Percentiles rank a stretch among this genome's conserved stretches.
These are phyloP conservation scores for Pogonomyrmex californicus DNA, from an alignment of 1,140 invertebrate species.

Conservation along the genomic window DNA sequence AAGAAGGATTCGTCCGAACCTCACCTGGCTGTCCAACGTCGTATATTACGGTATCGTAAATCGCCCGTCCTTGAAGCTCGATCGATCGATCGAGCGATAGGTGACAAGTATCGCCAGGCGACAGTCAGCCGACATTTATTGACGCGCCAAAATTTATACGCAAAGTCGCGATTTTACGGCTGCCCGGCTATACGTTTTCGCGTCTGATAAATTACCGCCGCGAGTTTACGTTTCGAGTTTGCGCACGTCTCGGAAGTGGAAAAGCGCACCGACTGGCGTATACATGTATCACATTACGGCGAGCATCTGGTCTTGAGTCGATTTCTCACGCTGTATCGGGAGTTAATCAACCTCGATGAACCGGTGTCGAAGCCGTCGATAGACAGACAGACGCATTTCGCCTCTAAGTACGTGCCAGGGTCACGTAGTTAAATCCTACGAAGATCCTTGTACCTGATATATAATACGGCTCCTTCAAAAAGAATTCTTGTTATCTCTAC, in stretches of 20 bases:
- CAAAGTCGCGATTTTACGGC: slow-evolving; percentile 2
- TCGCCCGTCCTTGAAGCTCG: slow-evolving; percentile 39
- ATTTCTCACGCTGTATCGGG: slow-evolving; percentile 62
- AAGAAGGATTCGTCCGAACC: slow-evolving; percentile 15
- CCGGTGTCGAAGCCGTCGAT: slow-evolving; percentile 58
- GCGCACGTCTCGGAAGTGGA: slow-evolving; percentile 39
- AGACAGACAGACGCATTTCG: slow-evolving; percentile 47
- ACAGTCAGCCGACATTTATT: slow-evolving; percentile 49
- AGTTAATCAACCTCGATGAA: slow-evolving; percentile 64
- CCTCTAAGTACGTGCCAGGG: slow-evolving; percentile 45
- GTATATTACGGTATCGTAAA: slow-evolving; percentile 25
- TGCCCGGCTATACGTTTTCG: slow-evolving; percentile 21
- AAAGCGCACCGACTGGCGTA: slow-evolving; percentile 16
- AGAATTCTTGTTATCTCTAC: slow-evolving; percentile 40
- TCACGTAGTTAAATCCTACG: slow-evolving; percentile 45
- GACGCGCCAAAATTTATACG: slow-evolving; percentile 45
- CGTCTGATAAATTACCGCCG: slow-evolving; percentile 45
- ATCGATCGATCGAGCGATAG: slow-evolving; percentile 1
- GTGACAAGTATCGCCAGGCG: background rate
- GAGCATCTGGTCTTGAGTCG: slow-evolving; percentile 58
- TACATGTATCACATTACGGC: slow-evolving; percentile 48
- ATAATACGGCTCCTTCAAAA: slow-evolving; percentile 30
- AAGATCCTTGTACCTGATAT: slow-evolving; percentile 52
- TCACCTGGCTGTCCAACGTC: background rate
- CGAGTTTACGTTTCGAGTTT: slow-evolving; percentile 6